phyloP scores from a whole-genome alignment of 1,140 invertebrate genomes.

The Ceratina calcarata region DNA sequence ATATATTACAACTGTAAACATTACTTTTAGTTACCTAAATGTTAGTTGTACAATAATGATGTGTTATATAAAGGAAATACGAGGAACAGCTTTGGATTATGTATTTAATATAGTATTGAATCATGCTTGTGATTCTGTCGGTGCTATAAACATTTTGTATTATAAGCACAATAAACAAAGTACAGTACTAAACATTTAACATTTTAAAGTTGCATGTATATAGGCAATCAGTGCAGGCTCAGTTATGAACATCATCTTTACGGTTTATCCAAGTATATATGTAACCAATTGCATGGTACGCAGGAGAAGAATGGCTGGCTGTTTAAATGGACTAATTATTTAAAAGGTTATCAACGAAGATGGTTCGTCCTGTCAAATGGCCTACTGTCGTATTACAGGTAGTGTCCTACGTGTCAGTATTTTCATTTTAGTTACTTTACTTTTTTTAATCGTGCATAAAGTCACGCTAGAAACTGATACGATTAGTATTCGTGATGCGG shows the following conservation, averaged over 20 bases:
- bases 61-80: not conserved
- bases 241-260: slow-evolving; percentile 8
- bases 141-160: not conserved
- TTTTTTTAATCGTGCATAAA: slow-evolving; percentile 9
- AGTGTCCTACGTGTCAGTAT: slow-evolving; percentile 66
- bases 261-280: slow-evolving; percentile 57
- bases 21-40: not conserved
- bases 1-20: not conserved
- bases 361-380: slow-evolving; percentile 99
- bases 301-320: slow-evolving; percentile 98
- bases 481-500: not conserved
- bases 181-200: slow-evolving; percentile 37
- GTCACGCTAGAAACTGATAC: not conserved
- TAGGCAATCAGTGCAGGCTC: slow-evolving; percentile 30
- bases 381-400: slow-evolving; percentile 99
- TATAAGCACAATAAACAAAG: not conserved
- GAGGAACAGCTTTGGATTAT: slow-evolving; percentile 39
- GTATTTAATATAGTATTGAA: not conserved
- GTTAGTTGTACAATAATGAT: not conserved
- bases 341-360: slow-evolving; percentile 96
- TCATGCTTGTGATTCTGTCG: slow-evolving; percentile 1
- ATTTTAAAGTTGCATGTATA: slow-evolving; percentile 33
- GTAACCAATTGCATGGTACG: slow-evolving; percentile 78
- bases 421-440: slow-evolving; percentile 33
- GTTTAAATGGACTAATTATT: slow-evolving; percentile 99